Conservation (phyloP, 2,113 vertebrate species). For the Gallinago media region DNA sequence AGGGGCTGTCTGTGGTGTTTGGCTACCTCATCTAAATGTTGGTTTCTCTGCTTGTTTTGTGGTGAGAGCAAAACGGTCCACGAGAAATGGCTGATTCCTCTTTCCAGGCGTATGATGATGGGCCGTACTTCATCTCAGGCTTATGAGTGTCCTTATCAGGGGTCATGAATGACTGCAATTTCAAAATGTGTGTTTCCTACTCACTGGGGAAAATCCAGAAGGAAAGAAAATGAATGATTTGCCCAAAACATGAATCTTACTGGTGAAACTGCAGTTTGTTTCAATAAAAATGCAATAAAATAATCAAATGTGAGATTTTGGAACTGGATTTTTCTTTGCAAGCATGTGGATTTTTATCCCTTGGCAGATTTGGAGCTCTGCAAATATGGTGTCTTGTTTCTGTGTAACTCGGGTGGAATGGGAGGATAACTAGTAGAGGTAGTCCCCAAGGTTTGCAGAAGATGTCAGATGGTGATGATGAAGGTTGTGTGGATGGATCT, state of each 20-base stretch:
- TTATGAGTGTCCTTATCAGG: not conserved
- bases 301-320: not conserved
- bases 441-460: rapidly evolving
- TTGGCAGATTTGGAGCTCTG: not conserved
- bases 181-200: not conserved
- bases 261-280: not conserved
- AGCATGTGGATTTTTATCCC: not conserved
- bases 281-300: not conserved
- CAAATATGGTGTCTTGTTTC: not conserved
- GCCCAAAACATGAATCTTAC: not conserved
- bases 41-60: not conserved
- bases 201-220: not conserved
- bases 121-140: not conserved
- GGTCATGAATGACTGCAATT: not conserved
- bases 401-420: not conserved
- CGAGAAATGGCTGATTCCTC: not conserved
- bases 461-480: not conserved
- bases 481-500: not conserved
- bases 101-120: not conserved
- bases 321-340: not conserved
- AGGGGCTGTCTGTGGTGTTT: not conserved
- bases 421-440: not conserved
- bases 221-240: not conserved
- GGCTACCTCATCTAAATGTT: not conserved
- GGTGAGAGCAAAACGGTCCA: not conserved